Evolutionary conservation across 1,140 invertebrate genomes (phyloP).

Genomic region (Varroa destructor): DNA sequence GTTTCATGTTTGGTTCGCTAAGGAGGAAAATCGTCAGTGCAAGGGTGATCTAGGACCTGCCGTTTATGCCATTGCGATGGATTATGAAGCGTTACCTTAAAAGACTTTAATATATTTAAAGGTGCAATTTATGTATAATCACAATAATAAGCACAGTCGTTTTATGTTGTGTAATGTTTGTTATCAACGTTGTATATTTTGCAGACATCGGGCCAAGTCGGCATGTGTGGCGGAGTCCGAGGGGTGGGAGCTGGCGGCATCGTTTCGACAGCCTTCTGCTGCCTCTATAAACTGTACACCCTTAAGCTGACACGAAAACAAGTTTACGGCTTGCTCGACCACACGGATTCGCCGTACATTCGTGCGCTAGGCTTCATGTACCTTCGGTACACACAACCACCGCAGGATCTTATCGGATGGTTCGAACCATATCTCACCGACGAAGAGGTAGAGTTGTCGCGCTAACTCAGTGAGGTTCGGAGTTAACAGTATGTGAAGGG

Average conservation of each 20-base stretch:
- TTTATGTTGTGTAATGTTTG: too few species aligned
- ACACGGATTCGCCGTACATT: slow-evolving; percentile 92
- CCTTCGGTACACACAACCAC: slow-evolving; percentile 86
- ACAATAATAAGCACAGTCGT: too few species aligned
- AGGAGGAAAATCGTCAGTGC: too few species aligned
- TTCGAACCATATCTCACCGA: slow-evolving; percentile 90
- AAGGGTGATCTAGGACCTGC: too few species aligned
- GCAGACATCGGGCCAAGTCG: slow-evolving; percentile 52
- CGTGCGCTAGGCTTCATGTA: slow-evolving; percentile 92
- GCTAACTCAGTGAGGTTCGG: background rate
- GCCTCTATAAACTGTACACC: slow-evolving; percentile 97
- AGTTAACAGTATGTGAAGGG: background rate
- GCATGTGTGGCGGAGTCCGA: slow-evolving; percentile 97
- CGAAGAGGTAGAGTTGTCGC: slow-evolving; percentile 55
- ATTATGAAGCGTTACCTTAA: too few species aligned
- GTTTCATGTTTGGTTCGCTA: too few species aligned
- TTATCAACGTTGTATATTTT: background rate
- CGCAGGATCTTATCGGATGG: slow-evolving; percentile 88
- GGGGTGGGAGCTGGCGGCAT: slow-evolving; percentile 97
- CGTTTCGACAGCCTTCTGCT: slow-evolving; percentile 91
- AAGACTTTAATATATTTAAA: too few species aligned
- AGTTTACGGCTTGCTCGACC: slow-evolving; percentile 83
- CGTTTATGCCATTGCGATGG: too few species aligned
- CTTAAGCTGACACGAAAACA: slow-evolving; percentile 91
- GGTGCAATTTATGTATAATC: too few species aligned